These are phyloP conservation scores for Thereva nobilitata DNA, from an alignment of 2,888 invertebrate species.

Conservation along the genomic window DNA sequence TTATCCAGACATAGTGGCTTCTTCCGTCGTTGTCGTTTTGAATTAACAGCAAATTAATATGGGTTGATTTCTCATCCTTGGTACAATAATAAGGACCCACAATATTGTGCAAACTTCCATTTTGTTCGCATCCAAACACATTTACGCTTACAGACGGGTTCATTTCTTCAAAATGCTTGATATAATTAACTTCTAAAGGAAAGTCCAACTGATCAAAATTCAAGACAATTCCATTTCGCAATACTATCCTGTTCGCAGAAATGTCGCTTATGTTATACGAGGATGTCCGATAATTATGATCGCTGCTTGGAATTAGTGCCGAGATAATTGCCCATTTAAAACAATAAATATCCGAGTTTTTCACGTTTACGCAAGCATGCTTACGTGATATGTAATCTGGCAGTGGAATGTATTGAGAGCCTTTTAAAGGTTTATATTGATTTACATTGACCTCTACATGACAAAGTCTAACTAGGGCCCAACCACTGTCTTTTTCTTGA, in stretches of 20 bases:
- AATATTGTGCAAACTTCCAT: not conserved
- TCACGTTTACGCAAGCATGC: constrained; percentile 44
- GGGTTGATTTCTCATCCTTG: not conserved
- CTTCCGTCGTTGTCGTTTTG: not conserved
- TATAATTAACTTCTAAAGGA: constrained; percentile 42
- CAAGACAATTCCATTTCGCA: constrained; percentile 18
- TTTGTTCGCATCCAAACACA: constrained; percentile 21
- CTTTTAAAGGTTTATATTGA: constrained; percentile 43
- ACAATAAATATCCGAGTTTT: constrained; percentile 44
- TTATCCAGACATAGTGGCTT: constrained; percentile 14
- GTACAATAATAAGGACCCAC: constrained; percentile 7
- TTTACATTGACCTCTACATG: constrained; percentile 31
- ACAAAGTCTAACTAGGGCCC: constrained; percentile 39
- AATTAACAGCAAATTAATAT: constrained; percentile 12
- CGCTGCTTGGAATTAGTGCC: constrained; percentile 34
- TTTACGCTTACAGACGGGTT: constrained; percentile 42
- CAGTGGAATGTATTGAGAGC: constrained; percentile 12
- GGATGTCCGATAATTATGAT: not conserved
- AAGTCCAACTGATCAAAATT: constrained; percentile 43
- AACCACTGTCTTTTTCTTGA: constrained; percentile 44
- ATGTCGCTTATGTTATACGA: constrained; percentile 5
- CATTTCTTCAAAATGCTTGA: constrained; percentile 42
- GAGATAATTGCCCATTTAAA: constrained; percentile 45
- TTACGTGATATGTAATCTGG: constrained; percentile 8
- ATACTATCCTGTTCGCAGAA: not conserved